phyloP scores from a whole-genome alignment of 2,888 invertebrate species.

The Volucella inanis region DNA sequence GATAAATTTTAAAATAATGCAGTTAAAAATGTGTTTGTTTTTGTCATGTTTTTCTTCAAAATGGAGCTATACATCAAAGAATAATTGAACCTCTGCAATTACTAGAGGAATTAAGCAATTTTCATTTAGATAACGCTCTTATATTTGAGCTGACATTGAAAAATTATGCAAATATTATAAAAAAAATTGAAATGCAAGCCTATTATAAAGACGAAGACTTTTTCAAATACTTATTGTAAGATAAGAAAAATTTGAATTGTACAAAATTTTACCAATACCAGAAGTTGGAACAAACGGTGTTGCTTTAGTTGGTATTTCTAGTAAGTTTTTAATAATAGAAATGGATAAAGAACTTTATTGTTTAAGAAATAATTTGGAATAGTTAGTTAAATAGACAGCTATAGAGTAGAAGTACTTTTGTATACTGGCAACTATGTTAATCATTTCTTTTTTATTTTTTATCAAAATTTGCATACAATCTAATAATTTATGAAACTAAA shows the following conservation, averaged over 20 bases:
- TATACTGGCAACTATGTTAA: too few species aligned
- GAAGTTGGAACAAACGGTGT: not conserved
- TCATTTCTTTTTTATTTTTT: too few species aligned
- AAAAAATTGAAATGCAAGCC: constrained; percentile 4
- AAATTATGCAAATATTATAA: constrained; percentile 5
- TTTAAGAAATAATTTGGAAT: too few species aligned
- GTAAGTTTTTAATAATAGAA: not conserved
- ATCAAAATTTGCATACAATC: too few species aligned
- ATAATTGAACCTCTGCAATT: constrained; percentile 8
- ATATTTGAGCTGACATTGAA: constrained; percentile 8
- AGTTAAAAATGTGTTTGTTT: not conserved
- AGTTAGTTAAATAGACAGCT: too few species aligned
- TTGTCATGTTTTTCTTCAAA: not conserved
- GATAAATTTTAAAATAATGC: constrained; percentile 9
- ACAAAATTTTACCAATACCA: not conserved
- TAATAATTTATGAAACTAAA: too few species aligned
- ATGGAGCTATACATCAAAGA: not conserved
- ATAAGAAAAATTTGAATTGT: constrained; percentile 6
- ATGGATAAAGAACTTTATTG: constrained; percentile 6
- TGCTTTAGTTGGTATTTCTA: constrained; percentile 15
- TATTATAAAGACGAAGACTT: not conserved
- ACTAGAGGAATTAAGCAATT: constrained; percentile 3
- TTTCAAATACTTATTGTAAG: constrained; percentile 5
- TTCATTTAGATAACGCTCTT: constrained; percentile 2
- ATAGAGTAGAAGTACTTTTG: too few species aligned